Evolutionary conservation across 2,113 vertebrate species (phyloP).

Genomic region (Pipa parva): DNA sequence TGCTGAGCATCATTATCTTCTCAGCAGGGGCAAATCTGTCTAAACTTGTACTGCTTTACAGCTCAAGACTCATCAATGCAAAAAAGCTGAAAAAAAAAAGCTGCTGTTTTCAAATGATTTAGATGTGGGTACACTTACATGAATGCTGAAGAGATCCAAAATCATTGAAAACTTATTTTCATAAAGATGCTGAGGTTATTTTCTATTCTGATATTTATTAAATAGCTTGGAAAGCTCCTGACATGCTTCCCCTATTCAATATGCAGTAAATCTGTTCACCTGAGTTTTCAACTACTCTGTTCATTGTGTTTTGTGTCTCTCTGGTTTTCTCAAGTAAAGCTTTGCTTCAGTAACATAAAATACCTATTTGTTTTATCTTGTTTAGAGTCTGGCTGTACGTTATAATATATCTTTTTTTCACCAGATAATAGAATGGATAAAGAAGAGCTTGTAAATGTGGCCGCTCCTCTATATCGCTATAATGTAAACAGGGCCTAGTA

Average conservation of each 20-base stretch:
- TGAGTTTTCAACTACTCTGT: neutral
- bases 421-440: too few relatives aligned
- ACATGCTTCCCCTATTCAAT: neutral
- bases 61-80: constrained; percentile 12
- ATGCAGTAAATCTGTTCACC: neutral
- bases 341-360: too few relatives aligned
- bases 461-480: too few relatives aligned
- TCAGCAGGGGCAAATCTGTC: constrained; percentile 34
- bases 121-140: constrained; percentile 13
- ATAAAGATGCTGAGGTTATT: neutral
- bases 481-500: too few relatives aligned
- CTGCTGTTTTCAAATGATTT: constrained; percentile 7
- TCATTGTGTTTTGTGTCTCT: too few relatives aligned
- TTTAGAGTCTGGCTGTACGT: too few relatives aligned
- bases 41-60: constrained; percentile 20
- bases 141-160: neutral
- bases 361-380: too few relatives aligned
- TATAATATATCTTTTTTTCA: too few relatives aligned
- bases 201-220: neutral
- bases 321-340: too few relatives aligned
- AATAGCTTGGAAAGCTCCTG: neutral
- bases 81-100: constrained; percentile 15
- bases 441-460: too few relatives aligned
- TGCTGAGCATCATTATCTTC: constrained; percentile 39
- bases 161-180: neutral